phyloP scores from a whole-genome alignment of 2,113 vertebrate species.

The Oreotrochilus melanogaster region DNA sequence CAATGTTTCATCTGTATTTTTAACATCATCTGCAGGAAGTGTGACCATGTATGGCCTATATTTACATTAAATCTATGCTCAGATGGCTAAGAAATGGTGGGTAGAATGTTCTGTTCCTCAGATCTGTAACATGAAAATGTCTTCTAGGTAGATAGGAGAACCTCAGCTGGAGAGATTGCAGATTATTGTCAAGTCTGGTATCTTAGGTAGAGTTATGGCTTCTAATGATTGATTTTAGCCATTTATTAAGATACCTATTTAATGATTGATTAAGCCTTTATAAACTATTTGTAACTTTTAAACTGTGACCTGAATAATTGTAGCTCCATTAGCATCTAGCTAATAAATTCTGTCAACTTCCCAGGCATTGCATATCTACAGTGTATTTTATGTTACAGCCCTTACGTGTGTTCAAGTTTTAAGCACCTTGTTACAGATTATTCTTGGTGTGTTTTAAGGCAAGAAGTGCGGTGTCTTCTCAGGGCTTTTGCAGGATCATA shows the following conservation, averaged over 20 bases:
- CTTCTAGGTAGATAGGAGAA: neutral
- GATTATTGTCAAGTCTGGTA: neutral
- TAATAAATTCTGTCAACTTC: neutral
- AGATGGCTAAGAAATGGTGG: neutral
- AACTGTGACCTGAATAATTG: neutral
- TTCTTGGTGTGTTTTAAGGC: neutral
- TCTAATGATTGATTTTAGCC: slow-evolving; percentile 2
- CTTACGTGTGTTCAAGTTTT: neutral
- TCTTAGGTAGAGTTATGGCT: neutral
- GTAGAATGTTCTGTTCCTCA: neutral
- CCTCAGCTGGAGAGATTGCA: neutral
- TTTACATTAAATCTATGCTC: neutral
- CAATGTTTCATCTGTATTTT: neutral
- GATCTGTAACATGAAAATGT: neutral
- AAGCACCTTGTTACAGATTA: neutral
- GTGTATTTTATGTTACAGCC: neutral
- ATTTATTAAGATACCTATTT: slow-evolving; percentile 24
- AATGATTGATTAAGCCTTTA: slow-evolving; percentile 39
- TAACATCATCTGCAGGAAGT: neutral
- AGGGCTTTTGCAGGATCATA: neutral
- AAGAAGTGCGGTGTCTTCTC: neutral
- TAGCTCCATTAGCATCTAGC: neutral
- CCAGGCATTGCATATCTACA: no score
- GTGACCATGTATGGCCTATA: neutral
- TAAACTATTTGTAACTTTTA: slow-evolving; percentile 32